Evolutionary conservation across 2,888 invertebrate genomes (phyloP).

Genomic region (Drosophila subsilvestris): DNA sequence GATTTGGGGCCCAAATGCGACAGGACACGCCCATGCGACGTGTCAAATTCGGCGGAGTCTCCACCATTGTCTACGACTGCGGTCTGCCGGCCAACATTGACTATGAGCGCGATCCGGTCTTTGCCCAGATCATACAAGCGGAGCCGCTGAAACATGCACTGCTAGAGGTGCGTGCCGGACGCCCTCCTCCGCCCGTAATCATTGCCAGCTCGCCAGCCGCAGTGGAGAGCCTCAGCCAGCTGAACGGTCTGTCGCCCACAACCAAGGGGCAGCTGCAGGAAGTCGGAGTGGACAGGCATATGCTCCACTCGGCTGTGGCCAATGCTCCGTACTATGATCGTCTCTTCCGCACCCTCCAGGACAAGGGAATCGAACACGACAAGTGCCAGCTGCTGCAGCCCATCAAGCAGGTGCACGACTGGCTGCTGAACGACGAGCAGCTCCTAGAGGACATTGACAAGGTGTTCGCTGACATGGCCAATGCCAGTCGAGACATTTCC

Average conservation of each 20-base stretch:
- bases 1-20: constrained; percentile 78
- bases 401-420: constrained; percentile 86
- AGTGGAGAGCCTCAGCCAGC: constrained; percentile 80
- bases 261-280: constrained; percentile 85
- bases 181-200: constrained; percentile 44
- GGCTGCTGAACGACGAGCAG: constrained; percentile 85
- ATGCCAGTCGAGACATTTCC: constrained; percentile 50
- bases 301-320: constrained; percentile 86
- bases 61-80: constrained; percentile 78
- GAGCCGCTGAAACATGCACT: constrained; percentile 78
- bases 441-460: constrained; percentile 86
- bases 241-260: constrained; percentile 84
- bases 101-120: constrained; percentile 82
- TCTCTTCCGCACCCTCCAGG: constrained; percentile 85
- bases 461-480: constrained; percentile 84
- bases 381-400: constrained; percentile 86
- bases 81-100: constrained; percentile 80
- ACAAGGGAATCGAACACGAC: constrained; percentile 85
- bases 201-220: constrained; percentile 49
- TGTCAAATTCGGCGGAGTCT: constrained; percentile 81
- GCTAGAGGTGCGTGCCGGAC: constrained; percentile 58
- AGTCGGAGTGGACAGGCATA: constrained; percentile 86
- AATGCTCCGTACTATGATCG: constrained; percentile 87
- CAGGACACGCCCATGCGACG: constrained; percentile 84
- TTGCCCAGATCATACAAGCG: constrained; percentile 81